These are phyloP conservation scores for Rhinogobius similis DNA, from an alignment of 2,113 vertebrate genomes.

Conservation along the genomic window DNA sequence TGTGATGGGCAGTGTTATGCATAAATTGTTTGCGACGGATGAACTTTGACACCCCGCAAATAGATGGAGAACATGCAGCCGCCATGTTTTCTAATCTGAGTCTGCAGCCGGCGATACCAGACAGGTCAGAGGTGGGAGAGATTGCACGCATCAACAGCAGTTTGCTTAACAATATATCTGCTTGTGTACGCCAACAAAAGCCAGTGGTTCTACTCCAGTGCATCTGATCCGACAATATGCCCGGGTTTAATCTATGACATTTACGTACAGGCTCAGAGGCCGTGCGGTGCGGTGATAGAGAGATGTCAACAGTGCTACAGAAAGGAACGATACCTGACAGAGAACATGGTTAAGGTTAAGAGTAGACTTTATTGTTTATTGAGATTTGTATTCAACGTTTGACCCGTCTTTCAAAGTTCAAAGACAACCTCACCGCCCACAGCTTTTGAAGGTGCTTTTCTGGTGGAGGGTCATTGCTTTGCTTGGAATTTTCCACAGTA, in stretches of 20 bases:
- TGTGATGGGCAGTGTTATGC: constrained; percentile 55
- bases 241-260: constrained; percentile 52
- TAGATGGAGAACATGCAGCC: constrained; percentile 56
- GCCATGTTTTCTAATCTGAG: constrained; percentile 34
- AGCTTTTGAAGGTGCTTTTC: neutral
- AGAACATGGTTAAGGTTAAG: constrained; percentile 4
- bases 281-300: constrained; percentile 20
- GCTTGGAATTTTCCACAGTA: too few relatives aligned
- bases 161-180: constrained; percentile 38
- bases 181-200: constrained; percentile 33
- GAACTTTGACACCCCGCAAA: constrained; percentile 62
- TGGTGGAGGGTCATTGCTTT: neutral
- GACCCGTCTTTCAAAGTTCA: neutral
- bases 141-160: constrained; percentile 37
- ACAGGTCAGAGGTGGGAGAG: constrained; percentile 45
- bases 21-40: constrained; percentile 57
- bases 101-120: constrained; percentile 30
- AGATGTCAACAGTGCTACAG: constrained; percentile 17
- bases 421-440: neutral
- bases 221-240: constrained; percentile 58
- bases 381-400: neutral
- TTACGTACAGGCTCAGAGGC: constrained; percentile 36
- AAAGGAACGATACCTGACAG: constrained; percentile 30
- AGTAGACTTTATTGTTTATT: neutral
- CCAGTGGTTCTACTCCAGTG: constrained; percentile 42